Conservation (phyloP, 2,113 vertebrate genomes). For the Elaphurus davidianus region DNA sequence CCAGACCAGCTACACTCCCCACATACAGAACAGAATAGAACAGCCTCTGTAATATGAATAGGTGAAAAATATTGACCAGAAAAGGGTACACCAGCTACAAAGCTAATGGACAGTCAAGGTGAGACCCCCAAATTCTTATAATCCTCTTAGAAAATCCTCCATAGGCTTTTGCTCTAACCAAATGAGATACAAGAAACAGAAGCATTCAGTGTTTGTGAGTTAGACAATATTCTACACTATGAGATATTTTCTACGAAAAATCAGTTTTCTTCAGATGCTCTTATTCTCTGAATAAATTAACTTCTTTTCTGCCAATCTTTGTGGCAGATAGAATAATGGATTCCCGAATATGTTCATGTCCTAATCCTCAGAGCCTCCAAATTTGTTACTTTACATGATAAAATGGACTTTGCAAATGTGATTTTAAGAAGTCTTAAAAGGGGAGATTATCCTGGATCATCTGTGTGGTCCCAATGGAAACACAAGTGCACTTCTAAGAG, state of each 20-base stretch:
- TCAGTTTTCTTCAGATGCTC: background rate
- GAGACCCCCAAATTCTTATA: background rate
- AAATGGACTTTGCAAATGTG: background rate
- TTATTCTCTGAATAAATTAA: background rate
- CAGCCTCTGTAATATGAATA: background rate
- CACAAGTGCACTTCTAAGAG: background rate
- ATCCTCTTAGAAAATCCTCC: background rate
- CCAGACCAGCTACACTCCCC: background rate
- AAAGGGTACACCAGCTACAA: background rate
- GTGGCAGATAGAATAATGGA: background rate
- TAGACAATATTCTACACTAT: background rate
- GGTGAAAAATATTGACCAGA: background rate
- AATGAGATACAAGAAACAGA: background rate
- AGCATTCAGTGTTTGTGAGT: background rate
- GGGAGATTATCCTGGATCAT: background rate
- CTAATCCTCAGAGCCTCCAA: background rate
- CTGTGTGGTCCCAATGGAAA: background rate
- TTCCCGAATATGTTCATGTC: background rate
- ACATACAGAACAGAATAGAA: background rate
- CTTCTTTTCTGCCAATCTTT: background rate
- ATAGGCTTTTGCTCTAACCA: background rate
- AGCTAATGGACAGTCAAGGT: background rate
- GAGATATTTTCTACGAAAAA: background rate
- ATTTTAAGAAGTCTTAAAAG: background rate
- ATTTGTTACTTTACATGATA: background rate